phyloP scores from a whole-genome alignment of 2,888 invertebrate genomes.

The Drosophila koepferae region DNA sequence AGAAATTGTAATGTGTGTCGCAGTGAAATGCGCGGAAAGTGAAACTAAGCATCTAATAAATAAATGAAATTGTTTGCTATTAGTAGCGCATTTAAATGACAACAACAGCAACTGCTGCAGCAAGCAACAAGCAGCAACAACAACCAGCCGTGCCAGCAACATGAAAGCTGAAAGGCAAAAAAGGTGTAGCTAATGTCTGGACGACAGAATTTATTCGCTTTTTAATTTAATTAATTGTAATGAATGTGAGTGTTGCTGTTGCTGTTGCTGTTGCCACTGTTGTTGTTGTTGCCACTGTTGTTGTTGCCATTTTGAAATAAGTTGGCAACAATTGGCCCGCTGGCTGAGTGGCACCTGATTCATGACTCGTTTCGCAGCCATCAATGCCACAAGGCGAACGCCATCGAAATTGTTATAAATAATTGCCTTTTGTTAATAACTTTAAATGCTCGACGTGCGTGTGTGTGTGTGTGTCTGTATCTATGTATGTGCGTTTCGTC shows the following conservation, averaged over 20 bases:
- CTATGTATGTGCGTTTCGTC: conserved; percentile 44
- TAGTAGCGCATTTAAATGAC: conserved; percentile 76
- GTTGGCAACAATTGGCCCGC: conserved; percentile 54
- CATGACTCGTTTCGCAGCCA: conserved; percentile 60
- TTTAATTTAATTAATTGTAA: conserved; percentile 72
- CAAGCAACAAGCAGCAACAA: conserved; percentile 3
- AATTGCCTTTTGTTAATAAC: conserved; percentile 75
- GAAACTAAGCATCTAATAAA: conserved; percentile 74
- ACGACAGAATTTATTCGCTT: conserved; percentile 65
- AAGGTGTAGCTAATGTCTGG: conserved; percentile 40
- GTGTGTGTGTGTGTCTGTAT: conserved; percentile 18
- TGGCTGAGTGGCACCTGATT: conserved; percentile 49
- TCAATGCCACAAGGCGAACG: conserved; percentile 63
- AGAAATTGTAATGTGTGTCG: conserved; percentile 66
- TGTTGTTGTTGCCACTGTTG: conserved; percentile 7
- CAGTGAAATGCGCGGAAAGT: conserved; percentile 71
- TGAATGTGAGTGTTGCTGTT: conserved; percentile 52
- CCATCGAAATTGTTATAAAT: conserved; percentile 75
- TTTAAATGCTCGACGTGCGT: conserved; percentile 51
- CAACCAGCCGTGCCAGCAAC: conserved; percentile 20
- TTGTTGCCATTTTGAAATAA: conserved; percentile 47
- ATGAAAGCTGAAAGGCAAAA: conserved; percentile 47
- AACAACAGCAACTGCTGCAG: conserved; percentile 19
- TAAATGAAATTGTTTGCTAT: conserved; percentile 77
- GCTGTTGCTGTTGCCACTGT: conserved; percentile 6